phyloP scores from a whole-genome alignment of 2,113 vertebrate species.

The Rana temporaria region DNA sequence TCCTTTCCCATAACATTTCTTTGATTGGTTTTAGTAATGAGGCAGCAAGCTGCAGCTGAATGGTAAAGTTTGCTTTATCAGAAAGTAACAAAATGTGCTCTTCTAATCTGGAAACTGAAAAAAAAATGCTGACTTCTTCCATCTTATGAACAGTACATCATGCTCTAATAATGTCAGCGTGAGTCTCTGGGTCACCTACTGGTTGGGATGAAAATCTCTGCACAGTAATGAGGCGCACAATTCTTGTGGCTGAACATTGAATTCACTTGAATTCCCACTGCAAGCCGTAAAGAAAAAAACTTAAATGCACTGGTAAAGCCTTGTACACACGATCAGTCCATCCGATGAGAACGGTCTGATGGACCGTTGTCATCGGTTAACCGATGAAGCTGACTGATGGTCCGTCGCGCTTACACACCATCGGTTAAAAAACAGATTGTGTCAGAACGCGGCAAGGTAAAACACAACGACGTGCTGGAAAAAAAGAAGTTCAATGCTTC shows the following conservation, averaged over 20 bases:
- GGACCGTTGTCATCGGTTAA: no score
- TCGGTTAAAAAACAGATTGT: no score
- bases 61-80: not conserved
- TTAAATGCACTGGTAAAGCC: not conserved
- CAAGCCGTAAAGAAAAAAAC: slow-evolving; percentile 6
- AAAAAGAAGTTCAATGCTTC: no score
- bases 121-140: slow-evolving; percentile 9
- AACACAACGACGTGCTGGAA: no score
- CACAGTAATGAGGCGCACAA: slow-evolving; percentile 12
- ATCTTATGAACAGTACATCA: slow-evolving; percentile 17
- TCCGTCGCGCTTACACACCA: no score
- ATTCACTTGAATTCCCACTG: slow-evolving; percentile 3
- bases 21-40: not conserved
- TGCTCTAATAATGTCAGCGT: slow-evolving; percentile 26
- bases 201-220: slow-evolving; percentile 4
- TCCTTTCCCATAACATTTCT: not conserved
- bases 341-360: no score
- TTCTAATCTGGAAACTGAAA: slow-evolving; percentile 14
- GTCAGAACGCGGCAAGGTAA: no score
- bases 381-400: no score
- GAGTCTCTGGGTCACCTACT: slow-evolving; percentile 33
- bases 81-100: not conserved
- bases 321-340: no score
- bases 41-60: not conserved
- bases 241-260: slow-evolving; percentile 10